Percentiles rank a stretch among this genome's conserved stretches.
phyloP scores from a whole-genome alignment of 1,140 invertebrate genomes.

The Cepaea nemoralis region DNA sequence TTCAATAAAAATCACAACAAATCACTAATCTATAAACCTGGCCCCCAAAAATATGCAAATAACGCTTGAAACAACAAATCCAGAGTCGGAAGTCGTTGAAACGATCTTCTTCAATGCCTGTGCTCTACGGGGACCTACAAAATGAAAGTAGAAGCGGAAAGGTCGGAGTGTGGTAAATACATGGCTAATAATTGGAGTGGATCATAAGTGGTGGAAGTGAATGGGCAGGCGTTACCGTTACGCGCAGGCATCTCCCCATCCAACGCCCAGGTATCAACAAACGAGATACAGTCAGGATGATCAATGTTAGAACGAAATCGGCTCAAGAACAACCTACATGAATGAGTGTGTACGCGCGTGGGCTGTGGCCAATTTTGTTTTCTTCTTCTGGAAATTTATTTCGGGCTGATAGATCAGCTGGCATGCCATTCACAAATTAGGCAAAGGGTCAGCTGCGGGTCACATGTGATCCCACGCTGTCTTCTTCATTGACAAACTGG shows the following conservation, averaged over 20 bases:
- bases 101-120: no score
- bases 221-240: no score
- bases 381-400: background rate
- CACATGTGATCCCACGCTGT: background rate
- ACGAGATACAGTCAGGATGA: background rate
- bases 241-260: background rate
- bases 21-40: no score
- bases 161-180: no score
- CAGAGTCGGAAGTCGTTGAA: no score
- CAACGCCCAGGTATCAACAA: background rate
- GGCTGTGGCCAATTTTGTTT: background rate
- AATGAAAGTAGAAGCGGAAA: no score
- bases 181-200: no score
- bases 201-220: no score
- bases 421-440: slow-evolving; percentile 11
- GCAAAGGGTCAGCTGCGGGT: background rate
- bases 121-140: no score
- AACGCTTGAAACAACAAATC: no score
- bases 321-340: background rate
- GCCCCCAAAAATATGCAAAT: no score
- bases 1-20: no score
- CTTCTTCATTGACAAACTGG: slow-evolving; percentile 3
- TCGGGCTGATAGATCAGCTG: background rate
- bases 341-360: background rate
- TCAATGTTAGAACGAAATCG: background rate